Percentiles rank a stretch among this genome's conserved stretches.
phyloP scores from a whole-genome alignment of 1,140 invertebrate genomes.

The Platorchestia sp. region DNA sequence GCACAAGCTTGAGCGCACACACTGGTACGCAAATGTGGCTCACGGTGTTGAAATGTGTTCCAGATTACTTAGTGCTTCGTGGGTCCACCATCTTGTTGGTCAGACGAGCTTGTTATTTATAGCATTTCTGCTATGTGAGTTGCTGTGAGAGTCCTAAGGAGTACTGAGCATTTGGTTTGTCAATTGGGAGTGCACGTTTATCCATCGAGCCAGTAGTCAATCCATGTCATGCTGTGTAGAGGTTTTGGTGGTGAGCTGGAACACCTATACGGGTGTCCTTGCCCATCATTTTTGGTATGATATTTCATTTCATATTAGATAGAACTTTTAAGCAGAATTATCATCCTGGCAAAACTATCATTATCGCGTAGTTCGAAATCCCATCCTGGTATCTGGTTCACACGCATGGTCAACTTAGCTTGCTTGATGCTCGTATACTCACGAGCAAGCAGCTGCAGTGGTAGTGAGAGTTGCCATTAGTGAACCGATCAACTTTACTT shows the following conservation, averaged over 20 bases:
- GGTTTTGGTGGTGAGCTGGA: not conserved
- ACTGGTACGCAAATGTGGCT: too few relatives aligned
- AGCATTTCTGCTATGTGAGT: not conserved
- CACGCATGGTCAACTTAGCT: not conserved
- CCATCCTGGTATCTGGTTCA: not conserved
- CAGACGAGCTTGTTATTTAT: not conserved
- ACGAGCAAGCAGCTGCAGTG: not conserved
- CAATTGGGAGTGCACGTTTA: not conserved
- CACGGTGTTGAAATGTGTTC: not conserved
- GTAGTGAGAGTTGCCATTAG: not conserved
- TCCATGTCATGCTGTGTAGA: not conserved
- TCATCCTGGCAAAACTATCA: not conserved
- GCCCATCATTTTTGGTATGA: not conserved
- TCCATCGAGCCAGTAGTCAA: not conserved
- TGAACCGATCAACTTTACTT: conserved; percentile 6
- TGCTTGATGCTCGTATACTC: not conserved
- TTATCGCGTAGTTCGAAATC: not conserved
- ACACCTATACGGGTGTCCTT: not conserved
- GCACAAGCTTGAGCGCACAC: too few relatives aligned
- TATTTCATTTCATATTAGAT: not conserved
- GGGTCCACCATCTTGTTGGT: not conserved
- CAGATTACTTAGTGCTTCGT: not conserved
- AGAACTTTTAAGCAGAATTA: not conserved
- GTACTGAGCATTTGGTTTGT: not conserved
- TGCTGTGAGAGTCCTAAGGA: not conserved